Evolutionary conservation across 2,888 invertebrate genomes (phyloP).

Genomic region (Halictus quadricinctus): DNA sequence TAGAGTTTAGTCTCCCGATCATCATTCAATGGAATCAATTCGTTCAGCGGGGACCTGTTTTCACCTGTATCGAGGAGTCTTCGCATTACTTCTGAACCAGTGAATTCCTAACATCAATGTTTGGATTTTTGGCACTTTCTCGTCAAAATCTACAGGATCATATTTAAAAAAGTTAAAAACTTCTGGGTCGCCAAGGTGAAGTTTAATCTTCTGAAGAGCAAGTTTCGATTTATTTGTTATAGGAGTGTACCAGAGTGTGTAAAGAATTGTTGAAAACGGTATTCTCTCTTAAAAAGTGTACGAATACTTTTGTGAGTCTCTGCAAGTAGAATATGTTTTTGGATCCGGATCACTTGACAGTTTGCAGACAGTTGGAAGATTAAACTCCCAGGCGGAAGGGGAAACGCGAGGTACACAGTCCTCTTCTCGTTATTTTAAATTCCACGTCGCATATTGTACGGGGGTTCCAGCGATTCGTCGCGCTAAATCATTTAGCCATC

Average conservation of each 20-base stretch:
- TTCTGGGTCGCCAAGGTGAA: too few relatives aligned
- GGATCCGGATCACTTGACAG: neutral
- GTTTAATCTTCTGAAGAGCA: neutral
- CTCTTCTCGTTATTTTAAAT: neutral
- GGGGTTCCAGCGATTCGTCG: neutral
- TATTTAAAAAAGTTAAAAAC: too few relatives aligned
- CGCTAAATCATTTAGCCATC: slow-evolving; percentile 39
- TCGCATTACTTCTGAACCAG: too few relatives aligned
- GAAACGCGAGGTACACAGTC: neutral
- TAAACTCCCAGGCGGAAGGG: neutral
- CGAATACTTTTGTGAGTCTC: too few relatives aligned
- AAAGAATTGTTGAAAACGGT: too few relatives aligned
- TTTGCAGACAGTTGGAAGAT: neutral
- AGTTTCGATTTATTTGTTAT: neutral
- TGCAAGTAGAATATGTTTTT: neutral
- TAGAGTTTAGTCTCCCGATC: slow-evolving; percentile 3
- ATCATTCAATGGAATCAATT: neutral
- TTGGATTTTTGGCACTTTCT: too few relatives aligned
- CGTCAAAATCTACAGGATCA: too few relatives aligned
- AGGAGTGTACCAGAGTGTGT: neutral
- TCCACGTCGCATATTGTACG: neutral
- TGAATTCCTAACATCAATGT: too few relatives aligned
- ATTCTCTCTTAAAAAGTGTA: too few relatives aligned
- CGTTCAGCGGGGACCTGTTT: neutral
- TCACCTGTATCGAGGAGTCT: neutral